Conservation (phyloP, 2,797 vertebrate species). For the Hydrolagus colliei region DNA sequence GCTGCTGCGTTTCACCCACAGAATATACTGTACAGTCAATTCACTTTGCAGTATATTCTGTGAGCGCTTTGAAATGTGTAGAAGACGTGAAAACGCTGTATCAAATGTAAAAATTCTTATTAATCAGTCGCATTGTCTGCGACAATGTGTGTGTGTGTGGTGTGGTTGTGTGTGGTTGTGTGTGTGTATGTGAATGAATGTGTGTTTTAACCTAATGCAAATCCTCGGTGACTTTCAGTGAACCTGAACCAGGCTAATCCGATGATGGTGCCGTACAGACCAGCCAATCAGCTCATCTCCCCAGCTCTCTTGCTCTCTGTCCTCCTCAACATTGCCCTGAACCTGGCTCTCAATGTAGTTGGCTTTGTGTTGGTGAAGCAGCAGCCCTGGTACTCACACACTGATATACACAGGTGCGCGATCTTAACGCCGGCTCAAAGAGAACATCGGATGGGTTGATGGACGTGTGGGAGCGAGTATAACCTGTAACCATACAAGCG, state of each 20-base stretch:
- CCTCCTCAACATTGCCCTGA: constrained; percentile 58
- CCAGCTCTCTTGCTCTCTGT: constrained; percentile 62
- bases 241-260: constrained; percentile 59
- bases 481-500: too few species aligned
- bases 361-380: constrained; percentile 59
- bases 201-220: neutral
- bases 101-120: too few species aligned
- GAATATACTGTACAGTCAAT: too few species aligned
- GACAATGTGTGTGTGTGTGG: too few species aligned
- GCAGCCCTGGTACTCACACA: constrained; percentile 58
- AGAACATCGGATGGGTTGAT: neutral
- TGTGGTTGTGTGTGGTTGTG: too few species aligned
- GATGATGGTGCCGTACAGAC: constrained; percentile 57
- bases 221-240: constrained; percentile 47
- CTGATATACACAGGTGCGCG: constrained; percentile 46
- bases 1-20: too few species aligned
- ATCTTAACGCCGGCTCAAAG: neutral
- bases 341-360: constrained; percentile 52
- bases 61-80: too few species aligned
- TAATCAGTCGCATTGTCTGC: too few species aligned
- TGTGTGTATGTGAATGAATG: too few species aligned
- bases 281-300: constrained; percentile 54
- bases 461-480: too few species aligned
- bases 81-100: too few species aligned
- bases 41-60: too few species aligned